phyloP scores from a whole-genome alignment of 2,797 vertebrate species.

The Urosaurus nigricauda region DNA sequence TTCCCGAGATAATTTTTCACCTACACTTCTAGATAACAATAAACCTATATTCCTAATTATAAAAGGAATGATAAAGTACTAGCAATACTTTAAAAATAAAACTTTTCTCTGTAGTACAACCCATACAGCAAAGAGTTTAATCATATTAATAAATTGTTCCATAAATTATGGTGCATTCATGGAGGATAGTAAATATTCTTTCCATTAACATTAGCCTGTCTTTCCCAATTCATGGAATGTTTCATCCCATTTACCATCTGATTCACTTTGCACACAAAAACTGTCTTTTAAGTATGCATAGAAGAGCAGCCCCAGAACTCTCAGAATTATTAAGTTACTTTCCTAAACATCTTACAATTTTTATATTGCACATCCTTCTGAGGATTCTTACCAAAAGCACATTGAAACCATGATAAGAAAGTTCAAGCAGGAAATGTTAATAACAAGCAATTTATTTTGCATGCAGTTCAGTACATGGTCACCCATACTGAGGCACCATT shows the following conservation, averaged over 20 bases:
- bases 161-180: no score
- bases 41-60: no score
- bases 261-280: neutral
- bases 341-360: neutral
- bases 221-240: no score
- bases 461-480: neutral
- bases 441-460: neutral
- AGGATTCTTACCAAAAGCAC: neutral
- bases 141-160: no score
- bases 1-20: no score
- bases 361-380: neutral
- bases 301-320: neutral
- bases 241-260: no score
- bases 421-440: neutral
- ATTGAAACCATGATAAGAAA: neutral
- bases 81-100: no score
- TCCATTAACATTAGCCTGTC: neutral
- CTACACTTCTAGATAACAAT: no score
- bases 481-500: neutral
- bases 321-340: neutral
- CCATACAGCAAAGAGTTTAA: no score
- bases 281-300: neutral
- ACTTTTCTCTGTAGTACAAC: no score
- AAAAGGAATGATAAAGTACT: no score
- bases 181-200: neutral